These are phyloP conservation scores for Rhagophthalmus giganteus DNA, from an alignment of 2,888 invertebrate species.

Conservation along the genomic window DNA sequence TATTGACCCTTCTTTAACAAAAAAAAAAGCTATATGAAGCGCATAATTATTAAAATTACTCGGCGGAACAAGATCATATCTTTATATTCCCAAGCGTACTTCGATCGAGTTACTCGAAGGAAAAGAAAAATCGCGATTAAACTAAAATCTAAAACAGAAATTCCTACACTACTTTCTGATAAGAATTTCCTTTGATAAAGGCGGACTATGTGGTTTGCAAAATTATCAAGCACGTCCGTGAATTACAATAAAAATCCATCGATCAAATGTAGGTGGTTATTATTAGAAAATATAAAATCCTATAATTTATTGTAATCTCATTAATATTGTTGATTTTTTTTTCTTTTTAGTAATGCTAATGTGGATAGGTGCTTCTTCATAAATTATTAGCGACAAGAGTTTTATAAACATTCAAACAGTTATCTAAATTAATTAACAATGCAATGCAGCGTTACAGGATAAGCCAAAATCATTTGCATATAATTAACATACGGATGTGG, in stretches of 20 bases:
- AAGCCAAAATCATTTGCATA: background rate
- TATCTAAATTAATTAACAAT: background rate
- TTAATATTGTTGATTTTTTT: too few relatives aligned
- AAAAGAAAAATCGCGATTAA: background rate
- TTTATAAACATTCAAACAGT: background rate
- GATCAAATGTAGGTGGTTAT: too few relatives aligned
- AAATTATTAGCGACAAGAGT: too few relatives aligned
- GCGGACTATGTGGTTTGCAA: constrained; percentile 18
- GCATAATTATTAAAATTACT: constrained; percentile 11
- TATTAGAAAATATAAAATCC: too few relatives aligned
- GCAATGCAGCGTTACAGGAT: background rate
- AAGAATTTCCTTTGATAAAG: constrained; percentile 25
- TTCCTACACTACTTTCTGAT: constrained; percentile 7
- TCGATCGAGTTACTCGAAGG: too few relatives aligned
- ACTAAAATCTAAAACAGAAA: background rate
- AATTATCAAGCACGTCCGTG: constrained; percentile 15
- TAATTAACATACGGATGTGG: background rate
- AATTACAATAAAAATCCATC: too few relatives aligned
- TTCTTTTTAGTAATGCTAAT: too few relatives aligned
- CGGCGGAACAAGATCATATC: constrained; percentile 11
- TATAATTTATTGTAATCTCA: too few relatives aligned
- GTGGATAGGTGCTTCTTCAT: too few relatives aligned
- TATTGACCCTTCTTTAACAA: too few relatives aligned
- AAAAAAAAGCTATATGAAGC: constrained; percentile 1
- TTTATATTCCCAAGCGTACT: too few relatives aligned